These are phyloP conservation scores for Cheilosia grossa DNA, from an alignment of 2,888 invertebrate genomes.

Conservation along the genomic window DNA sequence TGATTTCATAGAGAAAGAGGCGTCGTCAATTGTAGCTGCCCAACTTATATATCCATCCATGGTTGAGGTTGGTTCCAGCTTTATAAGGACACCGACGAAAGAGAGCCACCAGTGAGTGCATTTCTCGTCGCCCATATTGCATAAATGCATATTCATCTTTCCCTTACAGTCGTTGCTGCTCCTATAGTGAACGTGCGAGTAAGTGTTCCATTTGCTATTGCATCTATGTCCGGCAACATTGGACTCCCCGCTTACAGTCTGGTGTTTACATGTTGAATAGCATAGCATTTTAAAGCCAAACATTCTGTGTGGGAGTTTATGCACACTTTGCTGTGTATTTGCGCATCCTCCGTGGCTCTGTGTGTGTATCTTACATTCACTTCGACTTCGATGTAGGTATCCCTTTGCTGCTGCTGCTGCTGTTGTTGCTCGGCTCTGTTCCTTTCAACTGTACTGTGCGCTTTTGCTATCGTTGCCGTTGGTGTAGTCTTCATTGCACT, in stretches of 20 bases:
- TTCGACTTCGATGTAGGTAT: conserved; percentile 34
- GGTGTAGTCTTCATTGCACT: conserved; percentile 26
- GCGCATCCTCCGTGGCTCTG: conserved; percentile 66
- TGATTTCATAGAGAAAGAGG: conserved; percentile 64
- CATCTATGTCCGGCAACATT: conserved; percentile 68
- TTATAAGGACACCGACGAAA: conserved; percentile 47
- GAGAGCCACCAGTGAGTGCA: conserved; percentile 54
- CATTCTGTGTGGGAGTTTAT: conserved; percentile 76
- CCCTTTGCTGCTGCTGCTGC: conserved; percentile 65
- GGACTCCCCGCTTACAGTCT: conserved; percentile 62
- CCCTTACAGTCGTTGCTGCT: conserved; percentile 4
- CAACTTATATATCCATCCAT: conserved; percentile 28
- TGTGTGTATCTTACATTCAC: conserved; percentile 66
- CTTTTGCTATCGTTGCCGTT: conserved; percentile 21
- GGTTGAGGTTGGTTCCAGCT: conserved; percentile 32
- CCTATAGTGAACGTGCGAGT: conserved; percentile 15
- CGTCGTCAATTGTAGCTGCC: conserved; percentile 56
- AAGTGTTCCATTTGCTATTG: conserved; percentile 57
- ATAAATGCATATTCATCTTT: conserved; percentile 1
- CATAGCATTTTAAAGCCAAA: conserved; percentile 52
- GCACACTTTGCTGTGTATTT: conserved; percentile 78
- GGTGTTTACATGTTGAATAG: conserved; percentile 66
- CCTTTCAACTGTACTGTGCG: conserved; percentile 55
- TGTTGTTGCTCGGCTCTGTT: conserved; percentile 48
- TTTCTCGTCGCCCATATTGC: conserved; percentile 9